A percentile compares a stretch with the other conserved stretches of the same genome.
Conservation (phyloP, 2,888 invertebrate genomes). For the Tinea pellionella region DNA sequence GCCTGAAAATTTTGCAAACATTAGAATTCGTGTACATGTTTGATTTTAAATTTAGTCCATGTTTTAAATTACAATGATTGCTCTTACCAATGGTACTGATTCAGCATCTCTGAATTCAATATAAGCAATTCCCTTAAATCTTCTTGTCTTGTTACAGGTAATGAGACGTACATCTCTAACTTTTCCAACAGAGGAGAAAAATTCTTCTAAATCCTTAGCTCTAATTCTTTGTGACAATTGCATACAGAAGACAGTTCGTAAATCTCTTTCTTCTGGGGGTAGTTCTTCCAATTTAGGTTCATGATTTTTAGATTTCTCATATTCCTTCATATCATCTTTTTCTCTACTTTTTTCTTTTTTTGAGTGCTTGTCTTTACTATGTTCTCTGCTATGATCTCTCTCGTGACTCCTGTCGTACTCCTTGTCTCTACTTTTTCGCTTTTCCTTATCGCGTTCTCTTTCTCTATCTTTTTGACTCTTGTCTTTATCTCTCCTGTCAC, state of each 20-base stretch:
- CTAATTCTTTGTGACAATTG: constrained; percentile 95
- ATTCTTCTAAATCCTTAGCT: constrained; percentile 96
- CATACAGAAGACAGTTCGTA: constrained; percentile 99
- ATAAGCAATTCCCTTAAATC: constrained; percentile 99
- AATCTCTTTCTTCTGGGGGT: constrained; percentile 97
- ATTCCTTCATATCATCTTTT: constrained; percentile 39
- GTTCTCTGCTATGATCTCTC: constrained; percentile 30
- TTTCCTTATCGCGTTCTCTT: constrained; percentile 24
- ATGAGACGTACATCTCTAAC: constrained; percentile 98
- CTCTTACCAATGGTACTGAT: constrained; percentile 90
- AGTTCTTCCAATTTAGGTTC: constrained; percentile 78
- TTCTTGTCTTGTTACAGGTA: constrained; percentile 97
- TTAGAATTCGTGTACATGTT: not conserved
- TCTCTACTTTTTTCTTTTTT: constrained; percentile 47
- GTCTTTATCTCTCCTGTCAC: constrained; percentile 57
- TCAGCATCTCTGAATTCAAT: constrained; percentile 99
- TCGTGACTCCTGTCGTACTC: constrained; percentile 30
- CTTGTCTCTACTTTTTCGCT: constrained; percentile 39
- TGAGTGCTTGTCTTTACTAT: constrained; percentile 25
- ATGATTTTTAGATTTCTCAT: constrained; percentile 60
- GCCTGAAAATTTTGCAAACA: constrained; percentile 71
- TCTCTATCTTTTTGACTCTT: constrained; percentile 36
- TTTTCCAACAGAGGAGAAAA: constrained; percentile 98
- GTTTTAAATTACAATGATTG: not conserved
- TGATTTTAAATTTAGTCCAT: not conserved